Evolutionary conservation across 2,113 vertebrate species (phyloP).

Genomic region (Peromyscus polionotus): DNA sequence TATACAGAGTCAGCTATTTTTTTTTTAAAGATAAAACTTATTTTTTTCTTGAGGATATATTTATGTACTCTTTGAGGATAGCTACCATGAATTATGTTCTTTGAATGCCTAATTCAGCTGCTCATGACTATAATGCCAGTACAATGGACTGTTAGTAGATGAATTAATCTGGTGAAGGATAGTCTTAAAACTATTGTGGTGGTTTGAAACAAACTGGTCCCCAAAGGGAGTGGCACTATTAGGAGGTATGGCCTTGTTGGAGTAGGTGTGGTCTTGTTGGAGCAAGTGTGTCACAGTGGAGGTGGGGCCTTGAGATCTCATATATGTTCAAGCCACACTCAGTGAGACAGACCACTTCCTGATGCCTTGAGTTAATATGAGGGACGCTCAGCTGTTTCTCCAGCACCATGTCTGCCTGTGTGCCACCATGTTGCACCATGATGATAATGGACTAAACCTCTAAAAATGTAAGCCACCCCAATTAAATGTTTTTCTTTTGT

Average conservation of each 20-base stretch:
- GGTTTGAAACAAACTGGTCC: not conserved
- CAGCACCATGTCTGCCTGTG: not conserved
- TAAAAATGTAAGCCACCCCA: not conserved
- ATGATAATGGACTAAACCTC: not conserved
- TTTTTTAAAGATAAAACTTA: not conserved
- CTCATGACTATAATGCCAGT: not conserved
- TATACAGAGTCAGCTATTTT: not conserved
- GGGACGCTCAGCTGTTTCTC: not conserved
- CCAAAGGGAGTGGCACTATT: not conserved
- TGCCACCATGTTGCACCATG: not conserved
- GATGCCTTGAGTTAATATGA: not conserved
- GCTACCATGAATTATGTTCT: not conserved
- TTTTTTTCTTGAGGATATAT: conserved; percentile 48
- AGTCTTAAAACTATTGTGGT: not conserved
- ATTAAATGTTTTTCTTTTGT: not conserved
- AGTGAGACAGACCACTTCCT: not conserved
- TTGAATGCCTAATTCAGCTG: conserved; percentile 4
- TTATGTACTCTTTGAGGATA: conserved; percentile 8
- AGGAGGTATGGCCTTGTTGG: not conserved
- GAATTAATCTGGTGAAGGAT: conserved; percentile 16
- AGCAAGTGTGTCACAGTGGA: not conserved
- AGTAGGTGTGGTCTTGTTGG: not conserved
- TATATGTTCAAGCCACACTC: not conserved
- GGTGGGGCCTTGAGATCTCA: not conserved
- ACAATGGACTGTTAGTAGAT: not conserved